Conservation (phyloP, 23 tunicate genomes). For the Phallusia fumigata region DNA sequence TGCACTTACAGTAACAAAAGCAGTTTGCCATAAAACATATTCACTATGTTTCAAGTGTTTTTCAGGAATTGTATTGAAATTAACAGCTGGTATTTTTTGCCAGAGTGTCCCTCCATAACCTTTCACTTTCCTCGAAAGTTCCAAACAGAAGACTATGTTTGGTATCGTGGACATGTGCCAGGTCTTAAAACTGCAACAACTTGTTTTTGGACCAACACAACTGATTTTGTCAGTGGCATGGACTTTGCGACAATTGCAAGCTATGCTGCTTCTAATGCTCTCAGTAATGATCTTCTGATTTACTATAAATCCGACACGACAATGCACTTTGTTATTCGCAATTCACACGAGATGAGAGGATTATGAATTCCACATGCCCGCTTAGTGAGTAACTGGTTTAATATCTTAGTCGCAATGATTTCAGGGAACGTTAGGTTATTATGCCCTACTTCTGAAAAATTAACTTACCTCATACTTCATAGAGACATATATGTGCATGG, state of each 20-base stretch:
- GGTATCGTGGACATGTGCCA: not conserved
- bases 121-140: not conserved
- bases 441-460: too few species aligned
- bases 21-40: too few species aligned
- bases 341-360: too few species aligned
- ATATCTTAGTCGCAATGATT: too few species aligned
- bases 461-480: too few species aligned
- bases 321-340: too few species aligned
- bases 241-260: not conserved
- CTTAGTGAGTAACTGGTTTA: too few species aligned
- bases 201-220: not conserved
- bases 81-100: not conserved
- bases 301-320: not conserved
- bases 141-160: not conserved
- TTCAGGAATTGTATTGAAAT: too few species aligned
- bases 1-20: too few species aligned
- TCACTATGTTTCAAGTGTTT: too few species aligned
- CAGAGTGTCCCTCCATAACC: not conserved
- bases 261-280: not conserved
- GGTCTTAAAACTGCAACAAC: not conserved
- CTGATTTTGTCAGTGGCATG: not conserved
- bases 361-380: too few species aligned
- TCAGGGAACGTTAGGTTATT: too few species aligned
- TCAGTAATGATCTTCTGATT: not conserved
- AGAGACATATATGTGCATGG: slow-evolving; percentile 14